Conservation (phyloP, 2,797 vertebrate genomes). For the Oreochromis mossambicus region DNA sequence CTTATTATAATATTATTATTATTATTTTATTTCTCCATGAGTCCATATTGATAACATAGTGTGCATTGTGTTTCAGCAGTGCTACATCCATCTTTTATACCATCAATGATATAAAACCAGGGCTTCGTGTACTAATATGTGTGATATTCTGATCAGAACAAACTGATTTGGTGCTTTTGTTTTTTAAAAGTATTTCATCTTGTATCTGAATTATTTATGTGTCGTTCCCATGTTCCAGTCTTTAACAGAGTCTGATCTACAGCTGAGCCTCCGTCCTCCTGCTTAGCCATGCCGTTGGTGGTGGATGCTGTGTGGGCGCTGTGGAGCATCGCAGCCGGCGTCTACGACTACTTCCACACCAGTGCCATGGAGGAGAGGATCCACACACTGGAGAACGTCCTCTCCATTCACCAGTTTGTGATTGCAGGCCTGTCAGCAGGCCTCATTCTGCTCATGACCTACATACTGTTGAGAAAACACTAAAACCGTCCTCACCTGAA, state of each 20-base stretch:
- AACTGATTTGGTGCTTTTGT: neutral
- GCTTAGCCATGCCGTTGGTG: constrained; percentile 68
- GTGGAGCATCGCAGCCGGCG: constrained; percentile 76
- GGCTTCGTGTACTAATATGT: rapidly evolving
- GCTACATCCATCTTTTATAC: neutral
- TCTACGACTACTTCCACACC: constrained; percentile 82
- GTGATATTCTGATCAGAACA: neutral
- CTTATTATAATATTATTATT: rapidly evolving
- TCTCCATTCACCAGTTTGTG: constrained; percentile 75
- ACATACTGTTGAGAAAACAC: constrained; percentile 77
- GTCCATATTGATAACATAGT: neutral
- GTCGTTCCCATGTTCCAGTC: neutral
- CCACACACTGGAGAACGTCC: constrained; percentile 73
- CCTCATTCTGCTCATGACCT: constrained; percentile 76
- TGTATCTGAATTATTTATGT: neutral
- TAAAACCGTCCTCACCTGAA: constrained; percentile 19
- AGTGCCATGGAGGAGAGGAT: constrained; percentile 81
- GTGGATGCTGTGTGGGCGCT: constrained; percentile 76
- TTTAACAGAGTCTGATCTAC: neutral
- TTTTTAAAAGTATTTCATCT: neutral
- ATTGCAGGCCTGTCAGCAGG: constrained; percentile 70
- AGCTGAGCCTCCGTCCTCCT: neutral
- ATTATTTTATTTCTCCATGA: neutral
- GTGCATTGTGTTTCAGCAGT: neutral
- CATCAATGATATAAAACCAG: rapidly evolving